Conservation (phyloP, 2,797 vertebrate genomes). For the Lithobates sylvaticus region DNA sequence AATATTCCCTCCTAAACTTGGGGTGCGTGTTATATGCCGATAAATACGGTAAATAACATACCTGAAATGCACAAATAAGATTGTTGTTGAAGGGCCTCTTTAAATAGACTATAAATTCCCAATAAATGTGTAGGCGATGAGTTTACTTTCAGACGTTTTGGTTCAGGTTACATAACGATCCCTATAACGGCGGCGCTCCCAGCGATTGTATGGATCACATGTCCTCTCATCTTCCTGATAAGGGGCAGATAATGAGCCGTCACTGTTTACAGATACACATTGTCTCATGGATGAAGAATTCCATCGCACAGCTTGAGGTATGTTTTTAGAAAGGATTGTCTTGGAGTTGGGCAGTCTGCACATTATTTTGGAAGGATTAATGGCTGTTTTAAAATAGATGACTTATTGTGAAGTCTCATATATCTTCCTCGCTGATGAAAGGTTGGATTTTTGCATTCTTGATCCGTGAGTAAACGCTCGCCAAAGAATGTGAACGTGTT, state of each 20-base stretch:
- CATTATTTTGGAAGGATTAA: constrained; percentile 19
- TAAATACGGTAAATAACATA: too few species aligned
- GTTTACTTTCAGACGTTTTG: neutral
- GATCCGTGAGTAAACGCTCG: neutral
- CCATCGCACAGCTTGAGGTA: neutral
- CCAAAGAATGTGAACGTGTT: neutral
- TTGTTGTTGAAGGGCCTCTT: too few species aligned
- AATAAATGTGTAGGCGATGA: too few species aligned
- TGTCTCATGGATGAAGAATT: constrained; percentile 44
- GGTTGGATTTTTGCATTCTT: constrained; percentile 5
- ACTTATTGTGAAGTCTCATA: neutral
- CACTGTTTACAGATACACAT: constrained; percentile 21
- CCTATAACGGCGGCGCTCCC: neutral
- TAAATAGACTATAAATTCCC: too few species aligned
- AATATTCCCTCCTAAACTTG: too few species aligned
- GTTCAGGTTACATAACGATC: constrained; percentile 32
- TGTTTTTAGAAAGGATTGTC: constrained; percentile 1
- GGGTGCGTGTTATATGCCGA: too few species aligned
- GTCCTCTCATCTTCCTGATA: constrained; percentile 8
- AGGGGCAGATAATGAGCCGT: neutral
- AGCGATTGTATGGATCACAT: neutral
- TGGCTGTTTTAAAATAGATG: neutral
- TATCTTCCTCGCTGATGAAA: constrained; percentile 27
- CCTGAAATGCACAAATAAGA: too few species aligned
- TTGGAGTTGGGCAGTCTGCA: neutral